Conservation (phyloP, 2,797 vertebrate species). For the Falco novaeseelandiae region DNA sequence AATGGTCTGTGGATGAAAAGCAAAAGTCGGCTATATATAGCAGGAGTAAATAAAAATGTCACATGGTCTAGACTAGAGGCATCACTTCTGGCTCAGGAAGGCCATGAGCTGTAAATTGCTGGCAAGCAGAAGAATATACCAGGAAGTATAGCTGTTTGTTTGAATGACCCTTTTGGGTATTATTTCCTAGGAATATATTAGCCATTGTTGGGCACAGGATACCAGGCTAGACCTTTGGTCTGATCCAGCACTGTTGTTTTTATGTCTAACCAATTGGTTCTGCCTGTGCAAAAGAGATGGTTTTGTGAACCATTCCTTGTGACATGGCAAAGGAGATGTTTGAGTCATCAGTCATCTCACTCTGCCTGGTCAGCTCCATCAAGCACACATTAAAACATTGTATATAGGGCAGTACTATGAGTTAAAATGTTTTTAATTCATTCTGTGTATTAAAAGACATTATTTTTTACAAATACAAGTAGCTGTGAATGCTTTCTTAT, state of each 20-base stretch:
- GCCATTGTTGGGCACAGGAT: constrained; percentile 2
- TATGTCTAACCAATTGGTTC: background rate
- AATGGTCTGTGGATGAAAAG: background rate
- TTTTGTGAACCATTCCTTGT: background rate
- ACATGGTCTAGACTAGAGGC: background rate
- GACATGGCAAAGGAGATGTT: background rate
- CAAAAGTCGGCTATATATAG: background rate
- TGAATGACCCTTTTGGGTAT: constrained; percentile 10
- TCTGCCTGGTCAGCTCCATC: background rate
- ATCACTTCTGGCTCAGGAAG: constrained; percentile 27
- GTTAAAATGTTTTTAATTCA: background rate
- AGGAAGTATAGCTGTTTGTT: background rate
- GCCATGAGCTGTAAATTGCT: constrained; percentile 19
- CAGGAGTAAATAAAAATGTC: background rate
- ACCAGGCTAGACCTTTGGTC: background rate
- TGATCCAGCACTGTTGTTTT: background rate
- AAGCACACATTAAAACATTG: background rate
- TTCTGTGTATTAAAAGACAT: background rate
- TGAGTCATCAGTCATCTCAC: background rate
- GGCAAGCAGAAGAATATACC: background rate
- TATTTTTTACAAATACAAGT: background rate
- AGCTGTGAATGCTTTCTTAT: background rate
- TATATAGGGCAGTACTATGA: background rate
- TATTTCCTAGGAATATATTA: background rate
- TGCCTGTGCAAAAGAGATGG: background rate